Evolutionary conservation across 2,888 invertebrate species (phyloP).

Genomic region (Hesperia comma): DNA sequence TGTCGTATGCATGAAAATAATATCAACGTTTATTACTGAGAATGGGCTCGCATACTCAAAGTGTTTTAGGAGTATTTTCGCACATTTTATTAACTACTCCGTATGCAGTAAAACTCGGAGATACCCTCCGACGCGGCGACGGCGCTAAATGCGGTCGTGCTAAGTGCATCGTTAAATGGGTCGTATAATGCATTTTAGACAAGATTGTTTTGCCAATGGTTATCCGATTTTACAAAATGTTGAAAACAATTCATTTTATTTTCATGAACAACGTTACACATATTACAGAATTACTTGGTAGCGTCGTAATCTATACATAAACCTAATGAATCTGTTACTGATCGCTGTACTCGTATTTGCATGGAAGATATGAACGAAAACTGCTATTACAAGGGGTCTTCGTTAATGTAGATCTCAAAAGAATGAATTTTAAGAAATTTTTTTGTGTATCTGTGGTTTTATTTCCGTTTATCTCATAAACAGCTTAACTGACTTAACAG

Average conservation of each 20-base stretch:
- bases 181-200: slow-evolving; percentile 14
- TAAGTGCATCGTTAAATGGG: slow-evolving; percentile 49
- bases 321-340: too few species aligned
- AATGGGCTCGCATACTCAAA: background rate
- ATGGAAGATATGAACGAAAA: too few species aligned
- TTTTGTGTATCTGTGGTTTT: too few species aligned
- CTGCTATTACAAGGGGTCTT: too few species aligned
- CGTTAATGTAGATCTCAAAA: too few species aligned
- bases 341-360: too few species aligned
- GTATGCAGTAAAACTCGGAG: slow-evolving; percentile 47
- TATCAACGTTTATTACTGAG: background rate
- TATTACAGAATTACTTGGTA: background rate
- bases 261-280: background rate
- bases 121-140: slow-evolving; percentile 49
- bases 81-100: slow-evolving; percentile 51
- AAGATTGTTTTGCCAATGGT: slow-evolving; percentile 15
- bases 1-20: background rate
- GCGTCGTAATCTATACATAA: too few species aligned
- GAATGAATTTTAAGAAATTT: too few species aligned
- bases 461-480: too few species aligned
- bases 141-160: slow-evolving; percentile 50
- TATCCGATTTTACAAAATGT: slow-evolving; percentile 1
- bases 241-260: background rate
- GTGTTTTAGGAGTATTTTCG: slow-evolving; percentile 44
- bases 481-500: too few species aligned